Conservation (phyloP, 2,113 vertebrate species). For the Lucifuga dentata region DNA sequence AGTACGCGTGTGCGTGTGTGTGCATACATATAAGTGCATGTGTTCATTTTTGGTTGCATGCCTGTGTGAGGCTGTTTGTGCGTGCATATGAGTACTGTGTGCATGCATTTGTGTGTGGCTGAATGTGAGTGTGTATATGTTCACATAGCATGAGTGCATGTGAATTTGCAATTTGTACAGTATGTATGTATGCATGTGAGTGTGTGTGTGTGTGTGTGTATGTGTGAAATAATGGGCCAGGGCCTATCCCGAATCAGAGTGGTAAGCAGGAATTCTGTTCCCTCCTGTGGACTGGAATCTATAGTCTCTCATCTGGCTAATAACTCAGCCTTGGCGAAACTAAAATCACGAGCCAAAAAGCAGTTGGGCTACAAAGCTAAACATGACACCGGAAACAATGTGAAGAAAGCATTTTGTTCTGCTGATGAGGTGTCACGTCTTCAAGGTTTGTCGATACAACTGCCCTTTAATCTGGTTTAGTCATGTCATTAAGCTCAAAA, state of each 20-base stretch:
- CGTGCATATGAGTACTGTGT: not conserved
- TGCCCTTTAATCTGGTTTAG: too few relatives aligned
- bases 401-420: conserved; percentile 3
- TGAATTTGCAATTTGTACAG: not conserved
- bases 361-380: conserved; percentile 14
- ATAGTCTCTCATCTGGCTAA: conserved; percentile 27
- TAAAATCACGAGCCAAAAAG: conserved; percentile 17
- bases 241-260: conserved; percentile 37
- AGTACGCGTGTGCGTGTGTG: conserved; percentile 3
- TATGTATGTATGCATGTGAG: not conserved
- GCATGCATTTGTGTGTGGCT: not conserved
- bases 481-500: too few relatives aligned
- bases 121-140: not conserved
- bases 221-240: conserved; percentile 11
- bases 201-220: conserved; percentile 9
- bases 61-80: not conserved
- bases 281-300: conserved; percentile 51
- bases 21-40: not conserved
- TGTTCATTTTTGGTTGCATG: not conserved
- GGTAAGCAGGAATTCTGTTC: conserved; percentile 53
- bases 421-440: conserved; percentile 9
- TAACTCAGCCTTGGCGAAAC: conserved; percentile 37
- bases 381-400: conserved; percentile 5
- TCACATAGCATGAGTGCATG: not conserved
- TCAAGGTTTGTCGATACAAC: conserved; percentile 8